Percentiles rank a stretch among this genome's conserved stretches.
phyloP scores from a whole-genome alignment of 2,888 invertebrate genomes.

The Tortricodes alternella region DNA sequence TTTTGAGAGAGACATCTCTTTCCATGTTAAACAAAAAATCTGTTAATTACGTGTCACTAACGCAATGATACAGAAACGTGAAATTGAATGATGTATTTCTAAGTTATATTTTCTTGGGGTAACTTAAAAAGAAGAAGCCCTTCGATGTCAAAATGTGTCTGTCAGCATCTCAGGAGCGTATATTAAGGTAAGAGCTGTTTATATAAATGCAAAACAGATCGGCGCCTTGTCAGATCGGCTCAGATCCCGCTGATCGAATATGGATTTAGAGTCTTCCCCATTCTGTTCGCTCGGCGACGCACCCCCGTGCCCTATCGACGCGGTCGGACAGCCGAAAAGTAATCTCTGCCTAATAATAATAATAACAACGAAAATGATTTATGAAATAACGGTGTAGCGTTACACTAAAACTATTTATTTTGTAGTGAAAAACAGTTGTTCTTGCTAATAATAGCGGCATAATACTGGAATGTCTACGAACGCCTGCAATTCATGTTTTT shows the following conservation, averaged over 20 bases:
- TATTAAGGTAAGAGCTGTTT: conserved; percentile 78
- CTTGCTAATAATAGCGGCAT: no score
- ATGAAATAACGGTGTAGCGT: no score
- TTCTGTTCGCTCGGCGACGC: conserved; percentile 62
- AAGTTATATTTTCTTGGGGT: neutral
- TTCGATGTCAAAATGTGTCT: conserved; percentile 39
- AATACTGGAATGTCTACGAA: no score
- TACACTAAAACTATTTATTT: no score
- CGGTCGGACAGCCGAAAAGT: conserved; percentile 78
- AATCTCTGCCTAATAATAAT: conserved; percentile 61
- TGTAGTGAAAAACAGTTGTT: no score
- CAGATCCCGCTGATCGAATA: conserved; percentile 80
- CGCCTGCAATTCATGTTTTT: no score
- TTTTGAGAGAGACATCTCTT: no score
- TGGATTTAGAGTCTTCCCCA: conserved; percentile 78
- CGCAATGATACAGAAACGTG: neutral
- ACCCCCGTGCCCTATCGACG: conserved; percentile 65
- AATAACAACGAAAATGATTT: no score
- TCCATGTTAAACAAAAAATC: conserved; percentile 19
- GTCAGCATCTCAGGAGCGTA: conserved; percentile 54
- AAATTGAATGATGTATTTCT: neutral
- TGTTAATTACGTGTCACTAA: neutral
- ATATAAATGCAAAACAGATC: conserved; percentile 83
- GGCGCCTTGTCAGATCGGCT: conserved; percentile 81
- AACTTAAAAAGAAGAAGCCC: conserved; percentile 5